A percentile compares a stretch with the other conserved stretches of the same genome.
phyloP scores from a whole-genome alignment of 1,140 invertebrate species.

The Wiebesia pumilae region DNA sequence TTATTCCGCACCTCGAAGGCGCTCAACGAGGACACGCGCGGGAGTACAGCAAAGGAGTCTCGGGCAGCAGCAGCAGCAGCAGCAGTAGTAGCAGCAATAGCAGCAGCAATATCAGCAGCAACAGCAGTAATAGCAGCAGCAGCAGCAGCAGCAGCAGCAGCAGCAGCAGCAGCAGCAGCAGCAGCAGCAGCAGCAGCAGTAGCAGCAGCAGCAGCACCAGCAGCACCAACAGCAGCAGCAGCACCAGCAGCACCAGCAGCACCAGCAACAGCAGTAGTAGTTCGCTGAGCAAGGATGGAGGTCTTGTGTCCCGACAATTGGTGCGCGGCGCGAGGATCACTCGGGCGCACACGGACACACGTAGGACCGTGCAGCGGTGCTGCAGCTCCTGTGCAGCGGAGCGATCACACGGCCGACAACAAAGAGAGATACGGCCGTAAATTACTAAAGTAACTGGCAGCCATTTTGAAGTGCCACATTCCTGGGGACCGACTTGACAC shows the following conservation, averaged over 20 bases:
- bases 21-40: background rate
- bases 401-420: constrained; percentile 55
- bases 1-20: background rate
- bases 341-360: background rate
- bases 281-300: background rate
- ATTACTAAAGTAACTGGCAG: constrained; percentile 76
- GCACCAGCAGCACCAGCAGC: background rate
- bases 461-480: constrained; percentile 78
- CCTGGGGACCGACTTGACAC: constrained; percentile 67
- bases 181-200: constrained; percentile 20
- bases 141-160: constrained; percentile 7
- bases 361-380: background rate
- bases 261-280: constrained; percentile 2
- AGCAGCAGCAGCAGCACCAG: too few species aligned
- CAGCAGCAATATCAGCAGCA: background rate
- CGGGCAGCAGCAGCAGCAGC: background rate
- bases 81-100: constrained; percentile 1
- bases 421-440: constrained; percentile 75
- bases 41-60: background rate
- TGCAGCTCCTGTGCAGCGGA: constrained; percentile 4
- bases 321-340: constrained; percentile 3
- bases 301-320: background rate
- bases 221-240: background rate
- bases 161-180: constrained; percentile 10
- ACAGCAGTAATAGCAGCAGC: background rate